A percentile compares a stretch with the other conserved stretches of the same genome.
These are phyloP conservation scores for Andrena marginata DNA, from an alignment of 2,888 invertebrate genomes.

Conservation along the genomic window DNA sequence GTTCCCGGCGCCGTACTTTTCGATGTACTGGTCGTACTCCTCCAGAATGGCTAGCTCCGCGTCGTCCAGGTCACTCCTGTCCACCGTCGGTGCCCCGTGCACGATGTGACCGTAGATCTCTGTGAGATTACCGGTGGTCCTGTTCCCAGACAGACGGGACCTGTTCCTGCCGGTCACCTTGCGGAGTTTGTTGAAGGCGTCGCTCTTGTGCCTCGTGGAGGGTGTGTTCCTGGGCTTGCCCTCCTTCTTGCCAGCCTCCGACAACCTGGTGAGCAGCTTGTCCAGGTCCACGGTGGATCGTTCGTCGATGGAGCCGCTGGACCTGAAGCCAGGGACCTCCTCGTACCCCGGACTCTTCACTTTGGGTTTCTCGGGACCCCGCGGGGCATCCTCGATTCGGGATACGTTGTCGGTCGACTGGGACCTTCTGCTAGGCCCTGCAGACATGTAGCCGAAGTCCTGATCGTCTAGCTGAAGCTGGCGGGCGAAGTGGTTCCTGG, in stretches of 20 bases:
- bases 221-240: slow-evolving; percentile 15
- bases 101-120: slow-evolving; percentile 53
- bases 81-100: slow-evolving; percentile 12
- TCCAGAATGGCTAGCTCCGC: slow-evolving; percentile 28
- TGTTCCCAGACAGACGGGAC: background rate
- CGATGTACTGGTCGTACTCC: slow-evolving; percentile 64
- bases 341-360: background rate
- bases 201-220: slow-evolving; percentile 25
- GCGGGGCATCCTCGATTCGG: background rate
- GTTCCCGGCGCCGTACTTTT: slow-evolving; percentile 47
- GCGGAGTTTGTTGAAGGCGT: slow-evolving; percentile 54
- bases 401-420: slow-evolving; percentile 13
- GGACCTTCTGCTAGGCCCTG: background rate
- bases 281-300: slow-evolving; percentile 48
- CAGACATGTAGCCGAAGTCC: background rate
- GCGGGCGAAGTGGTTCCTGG: slow-evolving; percentile 81
- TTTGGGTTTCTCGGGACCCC: background rate
- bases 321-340: background rate
- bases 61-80: slow-evolving; percentile 27
- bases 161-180: slow-evolving; percentile 52
- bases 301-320: slow-evolving; percentile 37
- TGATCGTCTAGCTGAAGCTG: slow-evolving; percentile 62
- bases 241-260: slow-evolving; percentile 36
- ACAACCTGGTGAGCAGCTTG: slow-evolving; percentile 37
- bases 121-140: slow-evolving; percentile 44